These are phyloP conservation scores for Patiria pectinifera DNA, from an alignment of 53 echinoderm and acorn worm genomes.

Conservation along the genomic window DNA sequence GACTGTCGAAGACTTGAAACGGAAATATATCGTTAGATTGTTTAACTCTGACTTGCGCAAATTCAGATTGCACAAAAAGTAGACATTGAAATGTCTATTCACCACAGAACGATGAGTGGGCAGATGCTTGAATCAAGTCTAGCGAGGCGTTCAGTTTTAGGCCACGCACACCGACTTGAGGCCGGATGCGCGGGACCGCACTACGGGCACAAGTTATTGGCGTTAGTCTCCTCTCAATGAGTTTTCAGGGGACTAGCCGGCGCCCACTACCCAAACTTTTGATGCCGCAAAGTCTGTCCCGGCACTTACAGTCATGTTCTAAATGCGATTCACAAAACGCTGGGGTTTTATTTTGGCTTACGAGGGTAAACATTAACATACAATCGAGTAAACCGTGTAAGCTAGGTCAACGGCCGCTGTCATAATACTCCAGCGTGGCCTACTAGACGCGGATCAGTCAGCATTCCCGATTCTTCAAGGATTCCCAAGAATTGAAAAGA, in stretches of 20 bases:
- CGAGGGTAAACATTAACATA: conserved; percentile 1
- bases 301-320: neutral
- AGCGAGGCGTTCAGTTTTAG: neutral
- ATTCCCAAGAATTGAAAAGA: conserved; percentile 2
- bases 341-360: neutral
- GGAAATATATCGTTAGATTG: too few species aligned
- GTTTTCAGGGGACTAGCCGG: neutral
- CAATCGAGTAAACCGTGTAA: neutral
- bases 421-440: neutral
- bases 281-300: neutral
- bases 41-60: too few species aligned
- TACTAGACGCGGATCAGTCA: neutral
- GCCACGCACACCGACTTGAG: neutral
- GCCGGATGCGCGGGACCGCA: neutral
- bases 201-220: neutral
- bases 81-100: neutral
- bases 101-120: neutral
- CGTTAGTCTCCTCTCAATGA: neutral
- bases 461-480: neutral
- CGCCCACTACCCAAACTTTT: neutral
- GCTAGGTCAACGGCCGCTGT: neutral
- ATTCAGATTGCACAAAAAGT: too few species aligned
- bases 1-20: too few species aligned
- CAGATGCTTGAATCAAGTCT: neutral
- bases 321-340: neutral